Conservation (phyloP, 2,888 invertebrate species). For the Eudemis profundana region DNA sequence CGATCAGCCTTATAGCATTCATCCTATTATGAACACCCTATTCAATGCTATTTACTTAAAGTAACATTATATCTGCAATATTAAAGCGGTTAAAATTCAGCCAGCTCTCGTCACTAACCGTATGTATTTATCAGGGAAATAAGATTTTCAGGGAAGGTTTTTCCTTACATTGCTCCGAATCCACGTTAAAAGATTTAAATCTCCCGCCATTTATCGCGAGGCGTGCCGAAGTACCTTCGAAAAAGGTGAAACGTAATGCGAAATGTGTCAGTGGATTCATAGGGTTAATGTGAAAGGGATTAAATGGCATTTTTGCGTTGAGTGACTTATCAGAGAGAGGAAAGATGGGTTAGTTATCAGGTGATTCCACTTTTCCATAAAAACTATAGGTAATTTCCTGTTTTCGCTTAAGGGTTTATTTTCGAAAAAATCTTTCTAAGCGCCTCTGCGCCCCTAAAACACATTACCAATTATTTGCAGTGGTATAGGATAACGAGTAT, state of each 20-base stretch:
- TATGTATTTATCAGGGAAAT: slow-evolving; percentile 30
- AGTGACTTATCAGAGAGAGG: too few relatives aligned
- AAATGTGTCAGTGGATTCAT: slow-evolving; percentile 40
- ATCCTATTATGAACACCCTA: too few relatives aligned
- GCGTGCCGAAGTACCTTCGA: slow-evolving; percentile 12
- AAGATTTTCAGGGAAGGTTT: slow-evolving; percentile 38
- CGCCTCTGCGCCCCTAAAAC: too few relatives aligned
- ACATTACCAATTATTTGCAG: too few relatives aligned
- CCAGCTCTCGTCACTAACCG: slow-evolving; percentile 5
- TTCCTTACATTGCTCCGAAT: slow-evolving; percentile 36
- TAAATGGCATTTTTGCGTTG: slow-evolving; percentile 23
- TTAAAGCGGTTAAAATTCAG: background rate
- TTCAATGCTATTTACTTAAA: too few relatives aligned
- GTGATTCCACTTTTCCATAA: too few relatives aligned
- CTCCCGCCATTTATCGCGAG: slow-evolving; percentile 40
- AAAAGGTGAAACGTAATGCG: slow-evolving; percentile 31
- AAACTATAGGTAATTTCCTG: too few relatives aligned
- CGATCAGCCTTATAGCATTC: too few relatives aligned
- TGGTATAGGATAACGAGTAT: too few relatives aligned
- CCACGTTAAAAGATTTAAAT: slow-evolving; percentile 42
- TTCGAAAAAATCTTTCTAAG: too few relatives aligned
- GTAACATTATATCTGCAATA: background rate
- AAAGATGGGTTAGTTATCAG: slow-evolving; percentile 18
- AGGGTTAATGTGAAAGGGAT: slow-evolving; percentile 19
- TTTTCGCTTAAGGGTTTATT: too few relatives aligned